Conservation (phyloP, 2,113 vertebrate species). For the Grus americana region DNA sequence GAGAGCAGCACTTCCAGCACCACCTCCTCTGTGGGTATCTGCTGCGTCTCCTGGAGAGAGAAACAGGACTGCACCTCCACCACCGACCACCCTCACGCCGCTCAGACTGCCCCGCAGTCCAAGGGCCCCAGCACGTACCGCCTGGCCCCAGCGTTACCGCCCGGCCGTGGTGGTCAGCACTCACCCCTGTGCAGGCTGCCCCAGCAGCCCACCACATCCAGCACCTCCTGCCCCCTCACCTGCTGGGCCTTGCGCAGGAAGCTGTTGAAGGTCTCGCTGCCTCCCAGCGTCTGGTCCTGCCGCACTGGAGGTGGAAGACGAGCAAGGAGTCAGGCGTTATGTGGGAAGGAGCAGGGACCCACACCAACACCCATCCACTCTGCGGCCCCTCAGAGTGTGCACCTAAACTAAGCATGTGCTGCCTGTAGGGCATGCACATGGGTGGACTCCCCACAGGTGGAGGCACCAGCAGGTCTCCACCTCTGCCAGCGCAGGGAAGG, state of each 20-base stretch:
- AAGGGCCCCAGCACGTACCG: rapidly evolving
- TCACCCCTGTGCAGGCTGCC: not conserved
- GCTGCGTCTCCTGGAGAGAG: slow-evolving; percentile 89
- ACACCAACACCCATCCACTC: rapidly evolving
- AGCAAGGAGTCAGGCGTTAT: rapidly evolving
- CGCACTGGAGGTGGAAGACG: slow-evolving; percentile 78
- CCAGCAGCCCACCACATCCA: not conserved
- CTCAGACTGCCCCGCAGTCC: not conserved
- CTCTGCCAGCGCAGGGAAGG: not conserved
- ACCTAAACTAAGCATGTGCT: rapidly evolving
- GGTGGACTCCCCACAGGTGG: rapidly evolving
- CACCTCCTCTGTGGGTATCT: slow-evolving; percentile 96
- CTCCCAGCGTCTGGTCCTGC: slow-evolving; percentile 90
- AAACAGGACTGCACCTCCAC: not conserved
- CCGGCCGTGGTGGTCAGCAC: rapidly evolving
- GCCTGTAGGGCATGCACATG: rapidly evolving
- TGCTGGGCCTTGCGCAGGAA: slow-evolving; percentile 96
- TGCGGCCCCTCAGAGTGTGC: not conserved
- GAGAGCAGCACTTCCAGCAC: slow-evolving; percentile 91
- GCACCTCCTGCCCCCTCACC: slow-evolving; percentile 67
- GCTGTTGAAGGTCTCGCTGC: slow-evolving; percentile 95
- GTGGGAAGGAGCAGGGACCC: not conserved
- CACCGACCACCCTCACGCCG: rapidly evolving
- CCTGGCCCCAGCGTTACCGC: rapidly evolving
- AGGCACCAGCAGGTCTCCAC: not conserved